These are phyloP conservation scores for Aix galericulata DNA, from an alignment of 2,113 vertebrate genomes.

Conservation along the genomic window DNA sequence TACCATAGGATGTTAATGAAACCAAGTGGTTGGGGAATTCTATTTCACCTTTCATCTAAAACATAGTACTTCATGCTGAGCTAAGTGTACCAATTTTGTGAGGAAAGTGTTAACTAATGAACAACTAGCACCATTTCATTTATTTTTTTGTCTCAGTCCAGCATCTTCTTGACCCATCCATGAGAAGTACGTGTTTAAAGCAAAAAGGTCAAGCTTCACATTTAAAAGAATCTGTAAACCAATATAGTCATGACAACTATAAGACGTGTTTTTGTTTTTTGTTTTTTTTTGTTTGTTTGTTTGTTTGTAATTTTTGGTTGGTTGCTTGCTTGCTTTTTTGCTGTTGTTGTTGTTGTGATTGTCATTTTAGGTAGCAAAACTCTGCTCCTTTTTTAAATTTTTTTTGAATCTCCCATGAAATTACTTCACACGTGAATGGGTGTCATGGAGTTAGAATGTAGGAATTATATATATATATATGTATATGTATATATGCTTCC, in stretches of 20 bases:
- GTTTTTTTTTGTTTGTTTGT: too few relatives aligned
- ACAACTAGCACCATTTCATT: not conserved
- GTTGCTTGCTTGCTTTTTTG: too few relatives aligned
- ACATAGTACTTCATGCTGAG: not conserved
- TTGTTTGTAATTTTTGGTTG: not conserved
- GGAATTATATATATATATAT: not conserved
- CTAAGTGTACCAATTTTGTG: not conserved
- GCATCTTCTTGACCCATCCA: not conserved
- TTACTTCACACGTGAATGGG: not conserved
- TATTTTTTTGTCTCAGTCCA: not conserved
- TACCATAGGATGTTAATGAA: slow-evolving; percentile 6
- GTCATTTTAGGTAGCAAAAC: not conserved
- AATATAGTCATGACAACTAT: not conserved
- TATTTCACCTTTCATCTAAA: slow-evolving; percentile 12
- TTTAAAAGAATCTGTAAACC: not conserved
- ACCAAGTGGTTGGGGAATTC: slow-evolving; percentile 17
- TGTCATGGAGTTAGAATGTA: not conserved
- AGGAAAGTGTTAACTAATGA: not conserved
- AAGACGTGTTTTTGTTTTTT: not conserved
- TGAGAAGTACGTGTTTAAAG: not conserved
- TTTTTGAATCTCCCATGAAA: not conserved
- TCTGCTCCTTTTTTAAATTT: not conserved
- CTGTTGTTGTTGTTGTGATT: too few relatives aligned
- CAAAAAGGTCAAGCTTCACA: not conserved
- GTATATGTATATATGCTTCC: not conserved